Evolutionary conservation across 1,140 invertebrate genomes (phyloP).

Genomic region (Drosophila novamexicana): DNA sequence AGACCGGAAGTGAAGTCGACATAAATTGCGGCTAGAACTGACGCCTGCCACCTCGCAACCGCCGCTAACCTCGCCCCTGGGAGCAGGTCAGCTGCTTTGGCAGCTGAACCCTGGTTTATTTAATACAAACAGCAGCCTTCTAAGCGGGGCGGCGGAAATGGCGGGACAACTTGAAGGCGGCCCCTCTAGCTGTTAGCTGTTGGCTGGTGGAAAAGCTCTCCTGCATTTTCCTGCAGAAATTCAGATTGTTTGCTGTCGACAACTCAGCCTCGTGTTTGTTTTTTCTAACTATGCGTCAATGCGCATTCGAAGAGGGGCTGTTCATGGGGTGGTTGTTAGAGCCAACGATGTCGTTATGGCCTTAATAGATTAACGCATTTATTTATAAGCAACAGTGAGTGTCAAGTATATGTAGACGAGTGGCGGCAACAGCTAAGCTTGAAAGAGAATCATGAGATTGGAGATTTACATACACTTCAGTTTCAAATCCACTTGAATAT

Average conservation of each 20-base stretch:
- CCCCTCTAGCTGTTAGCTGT: background rate
- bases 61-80: slow-evolving; percentile 1
- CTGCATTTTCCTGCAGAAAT: slow-evolving; percentile 41
- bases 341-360: slow-evolving; percentile 30
- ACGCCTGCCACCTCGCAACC: slow-evolving; percentile 33
- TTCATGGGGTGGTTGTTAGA: background rate
- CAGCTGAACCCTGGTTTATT: slow-evolving; percentile 47
- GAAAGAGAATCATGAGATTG: no score
- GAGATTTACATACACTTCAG: no score
- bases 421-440: background rate
- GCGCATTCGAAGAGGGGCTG: slow-evolving; percentile 20
- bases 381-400: slow-evolving; percentile 36
- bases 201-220: slow-evolving; percentile 12
- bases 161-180: slow-evolving; percentile 31
- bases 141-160: slow-evolving; percentile 24
- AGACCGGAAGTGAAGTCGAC: slow-evolving; percentile 81
- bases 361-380: slow-evolving; percentile 50
- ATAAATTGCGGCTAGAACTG: slow-evolving; percentile 76
- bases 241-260: slow-evolving; percentile 52
- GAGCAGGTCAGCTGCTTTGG: slow-evolving; percentile 34
- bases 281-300: slow-evolving; percentile 29
- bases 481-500: no score
- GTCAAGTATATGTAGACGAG: slow-evolving; percentile 15
- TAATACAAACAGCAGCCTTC: slow-evolving; percentile 46
- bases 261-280: slow-evolving; percentile 39